Evolutionary conservation across 1,140 invertebrate genomes (phyloP).

Genomic region (Rhizoglyphus robini): DNA sequence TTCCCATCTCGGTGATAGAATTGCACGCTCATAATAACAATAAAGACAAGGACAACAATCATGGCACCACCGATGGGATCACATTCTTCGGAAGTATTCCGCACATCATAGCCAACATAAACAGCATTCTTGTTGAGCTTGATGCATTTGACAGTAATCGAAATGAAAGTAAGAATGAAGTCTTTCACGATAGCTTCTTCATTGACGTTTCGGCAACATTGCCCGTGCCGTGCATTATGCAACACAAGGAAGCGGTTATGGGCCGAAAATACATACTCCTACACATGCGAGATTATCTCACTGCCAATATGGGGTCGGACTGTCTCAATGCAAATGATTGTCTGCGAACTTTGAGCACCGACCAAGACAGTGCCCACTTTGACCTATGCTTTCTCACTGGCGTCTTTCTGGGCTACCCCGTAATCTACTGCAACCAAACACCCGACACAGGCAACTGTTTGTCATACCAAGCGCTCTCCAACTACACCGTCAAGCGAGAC

Average conservation of each 20-base stretch:
- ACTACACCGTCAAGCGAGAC: neutral
- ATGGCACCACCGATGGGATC: neutral
- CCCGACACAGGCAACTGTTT: slow-evolving; percentile 11
- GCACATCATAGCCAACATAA: neutral
- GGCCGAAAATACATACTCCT: slow-evolving; percentile 5
- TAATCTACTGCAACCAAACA: slow-evolving; percentile 8
- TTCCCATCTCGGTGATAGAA: neutral
- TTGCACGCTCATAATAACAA: neutral
- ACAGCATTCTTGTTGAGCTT: neutral
- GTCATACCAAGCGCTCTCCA: neutral
- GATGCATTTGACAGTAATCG: neutral
- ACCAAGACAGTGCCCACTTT: neutral
- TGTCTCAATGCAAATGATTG: slow-evolving; percentile 5
- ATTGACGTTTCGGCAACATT: slow-evolving; percentile 2
- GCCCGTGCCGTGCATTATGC: neutral
- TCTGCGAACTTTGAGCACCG: no score
- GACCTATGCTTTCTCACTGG: slow-evolving; percentile 11
- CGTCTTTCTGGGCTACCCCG: slow-evolving; percentile 10
- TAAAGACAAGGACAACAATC: neutral
- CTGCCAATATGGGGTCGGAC: neutral
- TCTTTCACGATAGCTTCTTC: neutral
- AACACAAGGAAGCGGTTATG: neutral
- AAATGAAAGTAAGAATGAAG: neutral
- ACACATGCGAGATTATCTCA: slow-evolving; percentile 7
- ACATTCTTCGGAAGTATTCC: slow-evolving; percentile 10